Evolutionary conservation across 2,888 invertebrate genomes (phyloP).

Genomic region (Dichetophora obliterata): DNA sequence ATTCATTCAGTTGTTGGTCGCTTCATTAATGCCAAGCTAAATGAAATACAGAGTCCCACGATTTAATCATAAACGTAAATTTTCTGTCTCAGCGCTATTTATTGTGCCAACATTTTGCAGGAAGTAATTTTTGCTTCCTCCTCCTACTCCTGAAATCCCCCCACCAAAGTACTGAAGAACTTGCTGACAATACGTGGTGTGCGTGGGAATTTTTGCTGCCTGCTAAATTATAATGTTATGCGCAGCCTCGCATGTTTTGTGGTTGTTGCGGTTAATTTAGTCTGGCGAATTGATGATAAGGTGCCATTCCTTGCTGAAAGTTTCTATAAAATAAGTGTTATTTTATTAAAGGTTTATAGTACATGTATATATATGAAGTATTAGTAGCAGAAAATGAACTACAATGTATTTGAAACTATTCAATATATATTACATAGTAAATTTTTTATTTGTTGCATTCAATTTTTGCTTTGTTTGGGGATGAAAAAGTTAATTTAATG

Average conservation of each 20-base stretch:
- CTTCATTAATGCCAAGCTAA: neutral
- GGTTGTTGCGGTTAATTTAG: slow-evolving; percentile 25
- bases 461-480: no score
- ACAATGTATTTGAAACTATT: no score
- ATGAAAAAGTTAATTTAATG: no score
- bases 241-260: slow-evolving; percentile 37
- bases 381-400: no score
- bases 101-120: slow-evolving; percentile 12
- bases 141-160: neutral
- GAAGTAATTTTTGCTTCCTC: neutral
- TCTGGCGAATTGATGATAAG: no score
- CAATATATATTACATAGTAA: no score
- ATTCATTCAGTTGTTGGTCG: slow-evolving; percentile 1
- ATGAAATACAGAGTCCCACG: slow-evolving; percentile 55
- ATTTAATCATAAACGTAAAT: slow-evolving; percentile 64
- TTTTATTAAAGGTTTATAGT: neutral
- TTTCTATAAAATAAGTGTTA: no score
- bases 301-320: no score
- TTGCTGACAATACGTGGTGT: neutral
- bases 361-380: neutral
- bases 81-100: slow-evolving; percentile 39
- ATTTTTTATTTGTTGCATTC: no score
- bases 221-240: neutral
- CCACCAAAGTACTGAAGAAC: no score
- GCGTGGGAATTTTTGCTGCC: slow-evolving; percentile 35